A percentile compares a stretch with the other conserved stretches of the same genome.
These are phyloP conservation scores for Leptoclinus maculatus DNA, from an alignment of 2,797 vertebrate species.

Conservation along the genomic window DNA sequence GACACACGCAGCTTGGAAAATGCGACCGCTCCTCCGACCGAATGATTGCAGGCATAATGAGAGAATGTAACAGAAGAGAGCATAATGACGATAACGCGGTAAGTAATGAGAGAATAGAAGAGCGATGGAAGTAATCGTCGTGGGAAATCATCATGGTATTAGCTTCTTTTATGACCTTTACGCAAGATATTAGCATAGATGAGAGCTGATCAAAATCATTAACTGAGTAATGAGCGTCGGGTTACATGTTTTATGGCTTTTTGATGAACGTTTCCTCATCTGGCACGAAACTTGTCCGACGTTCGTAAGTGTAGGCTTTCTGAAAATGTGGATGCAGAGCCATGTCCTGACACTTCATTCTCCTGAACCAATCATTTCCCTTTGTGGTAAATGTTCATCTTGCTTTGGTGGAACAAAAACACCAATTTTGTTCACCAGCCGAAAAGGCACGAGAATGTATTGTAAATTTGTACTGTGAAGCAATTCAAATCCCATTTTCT, in stretches of 20 bases:
- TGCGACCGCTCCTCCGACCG: conserved; percentile 55
- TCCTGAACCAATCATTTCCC: conserved; percentile 28
- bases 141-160: conserved; percentile 79
- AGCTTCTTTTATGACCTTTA: conserved; percentile 74
- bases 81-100: conserved; percentile 71
- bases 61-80: conserved; percentile 68
- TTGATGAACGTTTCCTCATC: conserved; percentile 67
- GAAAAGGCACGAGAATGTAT: no score
- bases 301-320: conserved; percentile 49
- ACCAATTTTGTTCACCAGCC: neutral
- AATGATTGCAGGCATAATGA: conserved; percentile 67
- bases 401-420: neutral
- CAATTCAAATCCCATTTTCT: neutral
- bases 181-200: conserved; percentile 69
- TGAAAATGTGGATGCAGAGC: conserved; percentile 18
- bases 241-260: conserved; percentile 74
- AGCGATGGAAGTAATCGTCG: conserved; percentile 60
- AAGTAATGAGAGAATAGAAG: conserved; percentile 74
- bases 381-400: conserved; percentile 10
- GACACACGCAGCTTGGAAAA: conserved; percentile 44
- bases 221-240: conserved; percentile 68
- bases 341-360: conserved; percentile 6
- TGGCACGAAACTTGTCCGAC: conserved; percentile 39
- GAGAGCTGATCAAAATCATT: conserved; percentile 69
- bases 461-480: neutral